Base-by-base conservation (phyloP, 2,888 invertebrate genomes). In the Tiliacea citrago region DNA sequence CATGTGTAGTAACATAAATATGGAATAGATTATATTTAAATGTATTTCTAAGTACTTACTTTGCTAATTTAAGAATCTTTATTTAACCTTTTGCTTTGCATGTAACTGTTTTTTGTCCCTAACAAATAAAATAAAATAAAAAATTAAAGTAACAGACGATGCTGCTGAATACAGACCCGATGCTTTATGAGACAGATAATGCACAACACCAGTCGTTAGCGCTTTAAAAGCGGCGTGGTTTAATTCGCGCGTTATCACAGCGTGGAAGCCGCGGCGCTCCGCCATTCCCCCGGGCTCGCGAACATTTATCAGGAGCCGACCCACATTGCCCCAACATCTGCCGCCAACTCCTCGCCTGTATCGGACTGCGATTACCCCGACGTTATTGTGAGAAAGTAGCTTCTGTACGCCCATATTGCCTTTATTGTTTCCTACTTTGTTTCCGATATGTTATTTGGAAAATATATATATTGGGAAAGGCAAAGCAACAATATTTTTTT, bases 241-340 rank as follows among this genome's bases (percentile, higher is more conserved):
- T 90, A 90, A 91, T 91, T 91, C 87, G 83, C 83, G 89, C 81
- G 89, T 93, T 94, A 93, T 93, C 93, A 91, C 80, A 79, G 82
- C 87, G 88, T 87, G 88, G 90, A 89, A 88, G 88, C 90, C 89
- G 89, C 89, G 92, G 91, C 92, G 88, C 86, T 84, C 85, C 86
- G 89, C 91, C 91, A 91, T 92, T 93, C 93, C 92, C 90, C 87
- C 85, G 92, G 92, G 91, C 88, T 65, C 87, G 89, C 89, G 89
- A 88, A 91, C 93, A 95, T 95, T 95, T 95, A 95, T 95, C 95
- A 95, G 93, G 79, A 81, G 83, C 85, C 93, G 94, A 93, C 94
- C 95, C 94, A 93, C 92, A 94, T 94, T 93, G 94, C 89, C 88
- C 84, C 90, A 91, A 89, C 93, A 95, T 94, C 93, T 93, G 93